These are phyloP conservation scores for Polyergus mexicanus DNA, from an alignment of 1,140 invertebrate species.

Conservation along the genomic window DNA sequence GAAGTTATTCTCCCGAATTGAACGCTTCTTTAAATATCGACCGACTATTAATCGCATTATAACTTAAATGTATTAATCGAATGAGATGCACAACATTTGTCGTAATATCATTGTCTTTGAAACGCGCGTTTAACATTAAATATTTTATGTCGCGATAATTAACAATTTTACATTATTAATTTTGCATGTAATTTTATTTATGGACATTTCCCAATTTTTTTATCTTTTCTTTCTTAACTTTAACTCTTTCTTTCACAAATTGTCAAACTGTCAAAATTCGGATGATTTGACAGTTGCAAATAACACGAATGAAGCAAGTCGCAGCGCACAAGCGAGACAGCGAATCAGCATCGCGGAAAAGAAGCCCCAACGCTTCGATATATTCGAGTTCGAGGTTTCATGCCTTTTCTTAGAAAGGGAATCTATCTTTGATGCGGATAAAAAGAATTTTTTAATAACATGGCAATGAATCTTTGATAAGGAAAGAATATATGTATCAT, in stretches of 20 bases:
- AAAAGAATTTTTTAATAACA: not conserved
- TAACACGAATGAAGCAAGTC: no score
- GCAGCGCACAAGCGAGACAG: no score
- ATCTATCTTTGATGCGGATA: not conserved
- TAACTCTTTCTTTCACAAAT: no score
- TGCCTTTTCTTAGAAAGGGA: no score
- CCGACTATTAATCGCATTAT: not conserved
- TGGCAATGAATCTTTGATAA: not conserved
- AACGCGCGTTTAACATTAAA: not conserved
- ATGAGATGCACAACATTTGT: conserved; percentile 10
- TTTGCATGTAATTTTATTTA: conserved; percentile 5
- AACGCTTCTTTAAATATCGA: conserved; percentile 27
- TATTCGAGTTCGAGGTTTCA: no score
- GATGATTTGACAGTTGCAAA: no score
- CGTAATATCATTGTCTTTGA: not conserved
- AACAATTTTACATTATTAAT: not conserved
- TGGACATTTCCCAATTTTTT: no score
- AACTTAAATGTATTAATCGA: conserved; percentile 42
- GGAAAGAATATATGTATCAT: not conserved
- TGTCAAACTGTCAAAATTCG: no score
- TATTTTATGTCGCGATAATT: conserved; percentile 22
- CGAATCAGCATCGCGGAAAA: no score
- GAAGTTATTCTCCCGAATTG: not conserved
- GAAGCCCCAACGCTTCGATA: no score
- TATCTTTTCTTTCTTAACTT: no score